Percentiles rank a stretch among this genome's conserved stretches.
Conservation (phyloP, 2,797 vertebrate genomes). For the Phylloscopus collybita region DNA sequence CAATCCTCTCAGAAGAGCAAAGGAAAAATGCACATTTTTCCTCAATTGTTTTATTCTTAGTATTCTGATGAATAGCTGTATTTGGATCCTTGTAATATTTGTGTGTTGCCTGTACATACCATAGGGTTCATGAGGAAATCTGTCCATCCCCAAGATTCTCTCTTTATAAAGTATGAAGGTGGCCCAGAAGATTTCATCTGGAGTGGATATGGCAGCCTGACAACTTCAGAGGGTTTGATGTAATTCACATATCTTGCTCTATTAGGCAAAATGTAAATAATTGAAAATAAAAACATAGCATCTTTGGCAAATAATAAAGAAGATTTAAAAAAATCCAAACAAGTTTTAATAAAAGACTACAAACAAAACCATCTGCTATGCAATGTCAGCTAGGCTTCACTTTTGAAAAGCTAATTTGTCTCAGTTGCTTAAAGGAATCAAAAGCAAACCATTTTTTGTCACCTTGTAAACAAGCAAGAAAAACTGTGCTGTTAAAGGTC, state of each 20-base stretch:
- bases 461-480: background rate
- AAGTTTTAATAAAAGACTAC: background rate
- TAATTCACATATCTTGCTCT: conserved; percentile 96
- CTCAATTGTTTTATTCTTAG: background rate
- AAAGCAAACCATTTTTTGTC: background rate
- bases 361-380: background rate
- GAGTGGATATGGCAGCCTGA: conserved; percentile 92
- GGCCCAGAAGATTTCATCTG: conserved; percentile 91
- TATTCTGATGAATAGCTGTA: background rate
- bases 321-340: background rate
- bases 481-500: background rate
- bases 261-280: background rate
- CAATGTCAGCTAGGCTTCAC: background rate
- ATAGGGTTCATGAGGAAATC: conserved; percentile 99
- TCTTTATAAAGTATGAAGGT: conserved; percentile 94
- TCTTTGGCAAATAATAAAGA: background rate
- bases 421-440: background rate
- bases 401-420: background rate
- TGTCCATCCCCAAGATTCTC: conserved; percentile 99
- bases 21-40: background rate
- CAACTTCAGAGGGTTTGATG: conserved; percentile 97
- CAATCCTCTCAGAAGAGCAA: background rate
- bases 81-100: background rate
- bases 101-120: conserved; percentile 77
- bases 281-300: background rate